A percentile compares a stretch with the other conserved stretches of the same genome.
Evolutionary conservation across 2,797 vertebrate species (phyloP).

Genomic region (Huso huso): DNA sequence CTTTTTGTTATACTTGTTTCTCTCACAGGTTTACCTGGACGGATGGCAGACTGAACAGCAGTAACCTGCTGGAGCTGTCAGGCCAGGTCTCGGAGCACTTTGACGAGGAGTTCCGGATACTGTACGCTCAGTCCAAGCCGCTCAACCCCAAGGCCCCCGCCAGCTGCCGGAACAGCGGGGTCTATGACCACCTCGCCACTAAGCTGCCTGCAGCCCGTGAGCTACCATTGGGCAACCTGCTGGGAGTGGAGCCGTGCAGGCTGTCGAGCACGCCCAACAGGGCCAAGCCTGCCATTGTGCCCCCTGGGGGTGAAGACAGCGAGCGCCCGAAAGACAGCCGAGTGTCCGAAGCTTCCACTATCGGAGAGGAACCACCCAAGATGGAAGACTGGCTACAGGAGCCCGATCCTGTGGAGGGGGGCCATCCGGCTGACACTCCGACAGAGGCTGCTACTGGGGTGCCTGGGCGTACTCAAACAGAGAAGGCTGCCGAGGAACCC

Average conservation of each 20-base stretch:
- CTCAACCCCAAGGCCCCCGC: slow-evolving; percentile 48
- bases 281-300: slow-evolving; percentile 13
- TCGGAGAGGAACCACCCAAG: slow-evolving; percentile 40
- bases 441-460: slow-evolving; percentile 22
- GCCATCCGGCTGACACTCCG: slow-evolving; percentile 19
- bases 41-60: slow-evolving; percentile 90
- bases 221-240: slow-evolving; percentile 43
- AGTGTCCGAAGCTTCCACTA: slow-evolving; percentile 38
- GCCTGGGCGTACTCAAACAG: slow-evolving; percentile 35
- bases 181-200: slow-evolving; percentile 55
- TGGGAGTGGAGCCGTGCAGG: slow-evolving; percentile 53
- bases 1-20: neutral
- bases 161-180: slow-evolving; percentile 45
- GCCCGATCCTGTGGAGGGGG: slow-evolving; percentile 25
- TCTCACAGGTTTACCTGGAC: slow-evolving; percentile 85
- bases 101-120: slow-evolving; percentile 89
- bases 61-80: slow-evolving; percentile 83
- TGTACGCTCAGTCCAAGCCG: slow-evolving; percentile 85
- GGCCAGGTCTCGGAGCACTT: slow-evolving; percentile 90
- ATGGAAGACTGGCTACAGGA: slow-evolving; percentile 36
- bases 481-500: slow-evolving; percentile 18
- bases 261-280: slow-evolving; percentile 76
- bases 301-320: slow-evolving; percentile 14
- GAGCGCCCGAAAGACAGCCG: slow-evolving; percentile 17
- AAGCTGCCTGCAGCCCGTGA: slow-evolving; percentile 41